A percentile compares a stretch with the other conserved stretches of the same genome.
phyloP scores from a whole-genome alignment of 1,140 invertebrate species.

The Potamilus streckersoni region DNA sequence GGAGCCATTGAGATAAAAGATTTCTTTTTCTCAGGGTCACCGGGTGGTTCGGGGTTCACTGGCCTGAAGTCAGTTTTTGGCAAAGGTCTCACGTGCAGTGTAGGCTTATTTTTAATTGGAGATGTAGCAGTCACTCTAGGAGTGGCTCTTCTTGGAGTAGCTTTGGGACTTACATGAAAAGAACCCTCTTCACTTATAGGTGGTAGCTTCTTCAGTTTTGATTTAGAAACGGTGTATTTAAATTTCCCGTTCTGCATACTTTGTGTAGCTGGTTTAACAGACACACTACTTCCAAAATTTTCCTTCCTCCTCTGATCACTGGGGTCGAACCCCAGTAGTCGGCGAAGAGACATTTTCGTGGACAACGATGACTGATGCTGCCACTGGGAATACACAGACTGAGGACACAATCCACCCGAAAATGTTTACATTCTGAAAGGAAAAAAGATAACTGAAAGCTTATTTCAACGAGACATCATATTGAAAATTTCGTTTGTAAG shows the following conservation, averaged over 20 bases:
- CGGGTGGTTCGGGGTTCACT: constrained; percentile 1
- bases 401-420: too few species aligned
- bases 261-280: constrained; percentile 1
- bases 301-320: neutral
- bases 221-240: constrained; percentile 31
- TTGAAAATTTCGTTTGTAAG: too few species aligned
- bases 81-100: constrained; percentile 33
- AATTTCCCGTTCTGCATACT: constrained; percentile 26
- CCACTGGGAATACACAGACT: too few species aligned
- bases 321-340: constrained; percentile 27
- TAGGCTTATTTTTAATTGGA: constrained; percentile 20
- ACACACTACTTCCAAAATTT: constrained; percentile 14
- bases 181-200: constrained; percentile 38
- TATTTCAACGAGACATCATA: too few species aligned
- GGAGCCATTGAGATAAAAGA: constrained; percentile 14
- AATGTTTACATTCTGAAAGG: too few species aligned
- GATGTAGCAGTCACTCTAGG: constrained; percentile 11
- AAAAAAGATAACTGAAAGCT: too few species aligned
- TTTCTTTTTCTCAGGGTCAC: neutral
- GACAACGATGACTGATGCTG: too few species aligned
- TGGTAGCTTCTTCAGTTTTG: constrained; percentile 35
- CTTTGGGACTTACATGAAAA: constrained; percentile 10
- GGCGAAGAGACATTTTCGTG: constrained; percentile 17
- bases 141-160: constrained; percentile 3
- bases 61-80: constrained; percentile 11